phyloP scores from a whole-genome alignment of 2,113 vertebrate species.

The Ochotona princeps region DNA sequence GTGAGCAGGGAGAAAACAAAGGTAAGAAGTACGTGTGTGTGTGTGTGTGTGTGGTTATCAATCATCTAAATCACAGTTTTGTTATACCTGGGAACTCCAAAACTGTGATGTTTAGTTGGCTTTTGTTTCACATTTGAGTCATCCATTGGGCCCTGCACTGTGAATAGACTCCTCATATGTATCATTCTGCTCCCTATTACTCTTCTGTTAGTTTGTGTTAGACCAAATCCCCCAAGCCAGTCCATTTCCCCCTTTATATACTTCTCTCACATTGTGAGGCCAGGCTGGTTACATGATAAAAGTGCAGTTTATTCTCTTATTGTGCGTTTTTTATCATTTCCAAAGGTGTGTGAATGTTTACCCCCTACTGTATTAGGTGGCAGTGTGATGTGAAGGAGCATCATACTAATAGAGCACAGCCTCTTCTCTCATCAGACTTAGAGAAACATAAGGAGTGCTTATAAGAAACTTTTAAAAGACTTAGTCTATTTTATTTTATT shows the following conservation, averaged over 20 bases:
- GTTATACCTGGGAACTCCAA: not conserved
- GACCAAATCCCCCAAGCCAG: not conserved
- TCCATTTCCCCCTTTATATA: not conserved
- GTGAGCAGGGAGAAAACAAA: slow-evolving; percentile 95
- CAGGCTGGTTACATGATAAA: not conserved
- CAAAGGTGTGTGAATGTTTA: not conserved
- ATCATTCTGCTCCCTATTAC: not conserved
- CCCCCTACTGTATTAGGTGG: not conserved
- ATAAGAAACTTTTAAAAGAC: not conserved
- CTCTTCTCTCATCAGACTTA: not conserved
- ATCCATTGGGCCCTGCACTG: not conserved
- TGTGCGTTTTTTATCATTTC: not conserved
- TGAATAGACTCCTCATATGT: not conserved
- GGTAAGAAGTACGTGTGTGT: slow-evolving; percentile 83
- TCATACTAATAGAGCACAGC: not conserved
- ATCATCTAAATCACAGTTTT: not conserved
- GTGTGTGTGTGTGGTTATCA: not conserved
- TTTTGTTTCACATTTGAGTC: not conserved
- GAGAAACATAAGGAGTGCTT: not conserved
- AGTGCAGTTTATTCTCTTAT: not conserved
- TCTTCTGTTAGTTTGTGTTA: slow-evolving; percentile 35
- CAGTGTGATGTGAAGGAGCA: not conserved
- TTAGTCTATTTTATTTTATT: too few relatives aligned
- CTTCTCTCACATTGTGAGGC: not conserved
- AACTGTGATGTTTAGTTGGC: not conserved